Conservation (phyloP, 2,888 invertebrate species). For the Chrysolina oricalcia region DNA sequence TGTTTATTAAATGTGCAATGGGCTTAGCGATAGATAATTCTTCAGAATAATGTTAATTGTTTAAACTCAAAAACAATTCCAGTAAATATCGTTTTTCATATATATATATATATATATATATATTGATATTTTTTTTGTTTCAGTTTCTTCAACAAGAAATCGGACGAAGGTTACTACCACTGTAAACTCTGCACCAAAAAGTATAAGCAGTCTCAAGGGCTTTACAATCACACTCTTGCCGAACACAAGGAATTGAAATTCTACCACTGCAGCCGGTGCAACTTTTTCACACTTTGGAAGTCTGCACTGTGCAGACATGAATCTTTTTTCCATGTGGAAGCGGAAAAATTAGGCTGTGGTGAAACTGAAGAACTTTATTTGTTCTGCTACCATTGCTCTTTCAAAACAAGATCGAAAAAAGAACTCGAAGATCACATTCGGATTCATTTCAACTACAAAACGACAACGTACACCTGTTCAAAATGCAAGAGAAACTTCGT, state of each 20-base stretch:
- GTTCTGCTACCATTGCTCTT: constrained; percentile 23
- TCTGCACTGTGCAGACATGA: constrained; percentile 26
- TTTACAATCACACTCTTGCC: constrained; percentile 28
- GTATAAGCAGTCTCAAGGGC: constrained; percentile 22
- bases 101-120: too few relatives aligned
- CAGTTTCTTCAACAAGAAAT: constrained; percentile 32
- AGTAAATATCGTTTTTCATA: background rate
- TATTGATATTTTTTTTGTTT: background rate
- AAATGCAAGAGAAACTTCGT: constrained; percentile 3
- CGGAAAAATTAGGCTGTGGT: background rate
- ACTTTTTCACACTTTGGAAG: constrained; percentile 29
- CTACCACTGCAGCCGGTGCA: constrained; percentile 28
- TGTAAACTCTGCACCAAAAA: constrained; percentile 25
- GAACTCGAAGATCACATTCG: constrained; percentile 19
- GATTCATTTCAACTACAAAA: constrained; percentile 14
- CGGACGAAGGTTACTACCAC: constrained; percentile 23
- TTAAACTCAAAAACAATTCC: too few relatives aligned
- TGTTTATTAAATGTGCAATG: too few relatives aligned
- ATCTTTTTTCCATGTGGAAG: constrained; percentile 21
- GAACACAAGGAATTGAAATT: constrained; percentile 35
- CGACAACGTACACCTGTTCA: constrained; percentile 14
- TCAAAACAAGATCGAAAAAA: constrained; percentile 25
- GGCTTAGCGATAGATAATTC: too few relatives aligned
- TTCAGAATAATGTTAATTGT: too few relatives aligned
- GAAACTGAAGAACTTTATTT: constrained; percentile 4